Conservation (phyloP, 2,113 vertebrate species). For the Raphicerus campestris region DNA sequence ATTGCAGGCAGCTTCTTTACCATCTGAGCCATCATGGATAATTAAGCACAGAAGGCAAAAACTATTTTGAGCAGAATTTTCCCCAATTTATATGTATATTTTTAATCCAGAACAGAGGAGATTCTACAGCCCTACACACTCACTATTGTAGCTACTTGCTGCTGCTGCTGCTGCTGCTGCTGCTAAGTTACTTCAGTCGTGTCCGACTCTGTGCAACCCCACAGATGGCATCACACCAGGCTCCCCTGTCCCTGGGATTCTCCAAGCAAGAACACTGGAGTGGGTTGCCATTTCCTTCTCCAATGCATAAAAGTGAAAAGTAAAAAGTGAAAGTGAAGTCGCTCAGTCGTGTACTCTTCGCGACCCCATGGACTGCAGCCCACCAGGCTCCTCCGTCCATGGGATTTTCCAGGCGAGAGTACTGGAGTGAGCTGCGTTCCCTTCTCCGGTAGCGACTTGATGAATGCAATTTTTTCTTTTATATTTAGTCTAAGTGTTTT, state of each 20-base stretch:
- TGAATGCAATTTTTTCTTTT: background rate
- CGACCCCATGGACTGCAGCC: background rate
- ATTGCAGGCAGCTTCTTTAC: background rate
- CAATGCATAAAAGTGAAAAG: background rate
- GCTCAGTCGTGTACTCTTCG: rapidly evolving
- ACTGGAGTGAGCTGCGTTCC: background rate
- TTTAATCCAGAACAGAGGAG: background rate
- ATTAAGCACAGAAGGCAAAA: background rate
- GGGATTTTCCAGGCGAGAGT: background rate
- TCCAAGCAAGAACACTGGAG: background rate
- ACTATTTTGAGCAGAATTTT: background rate
- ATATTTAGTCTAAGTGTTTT: background rate
- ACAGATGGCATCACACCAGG: background rate
- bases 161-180: background rate
- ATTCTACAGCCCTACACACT: background rate
- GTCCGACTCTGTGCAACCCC: background rate
- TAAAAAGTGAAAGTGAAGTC: background rate
- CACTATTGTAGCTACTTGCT: background rate
- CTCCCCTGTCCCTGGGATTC: background rate
- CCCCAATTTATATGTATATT: background rate
- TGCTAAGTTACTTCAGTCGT: background rate
- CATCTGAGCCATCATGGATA: background rate
- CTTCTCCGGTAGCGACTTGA: background rate
- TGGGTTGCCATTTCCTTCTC: background rate
- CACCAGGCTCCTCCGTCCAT: background rate